Percentiles rank a stretch among this genome's conserved stretches.
phyloP scores from a whole-genome alignment of 2,113 vertebrate genomes.

The Megaptera novaeangliae region DNA sequence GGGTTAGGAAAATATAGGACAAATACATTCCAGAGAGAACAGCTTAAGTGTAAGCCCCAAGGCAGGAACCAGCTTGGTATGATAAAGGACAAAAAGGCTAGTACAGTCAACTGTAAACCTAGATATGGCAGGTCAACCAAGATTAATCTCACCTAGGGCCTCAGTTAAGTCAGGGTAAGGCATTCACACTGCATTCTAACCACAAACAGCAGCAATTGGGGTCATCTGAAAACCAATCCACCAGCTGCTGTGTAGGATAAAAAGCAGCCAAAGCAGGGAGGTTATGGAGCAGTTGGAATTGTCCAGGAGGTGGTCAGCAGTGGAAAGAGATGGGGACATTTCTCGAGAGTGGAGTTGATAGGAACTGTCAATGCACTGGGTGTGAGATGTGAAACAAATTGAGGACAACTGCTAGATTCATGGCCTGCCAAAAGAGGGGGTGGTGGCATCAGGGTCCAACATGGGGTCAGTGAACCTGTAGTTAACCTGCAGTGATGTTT shows the following conservation, averaged over 20 bases:
- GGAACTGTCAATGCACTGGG: too few species aligned
- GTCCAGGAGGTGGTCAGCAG: neutral
- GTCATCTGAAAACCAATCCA: neutral
- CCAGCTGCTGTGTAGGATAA: fast-evolving
- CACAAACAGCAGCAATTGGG: fast-evolving
- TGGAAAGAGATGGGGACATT: neutral
- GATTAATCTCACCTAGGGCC: neutral
- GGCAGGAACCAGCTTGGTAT: neutral
- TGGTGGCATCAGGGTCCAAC: neutral
- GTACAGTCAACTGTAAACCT: neutral
- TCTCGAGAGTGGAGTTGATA: neutral
- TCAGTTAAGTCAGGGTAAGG: neutral
- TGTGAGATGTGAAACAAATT: fast-evolving
- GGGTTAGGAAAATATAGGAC: neutral
- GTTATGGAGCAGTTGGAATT: fast-evolving
- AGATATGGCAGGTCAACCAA: neutral
- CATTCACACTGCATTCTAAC: too few species aligned
- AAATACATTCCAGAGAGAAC: neutral
- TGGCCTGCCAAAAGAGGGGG: fast-evolving
- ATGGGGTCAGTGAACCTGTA: fast-evolving
- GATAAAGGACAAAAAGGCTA: neutral
- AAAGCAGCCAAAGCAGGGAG: neutral
- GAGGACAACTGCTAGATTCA: neutral
- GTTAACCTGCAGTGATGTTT: fast-evolving
- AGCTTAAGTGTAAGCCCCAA: neutral